Base-by-base conservation (phyloP, 1,140 invertebrate species). In the Diabrotica undecimpunctata region DNA sequence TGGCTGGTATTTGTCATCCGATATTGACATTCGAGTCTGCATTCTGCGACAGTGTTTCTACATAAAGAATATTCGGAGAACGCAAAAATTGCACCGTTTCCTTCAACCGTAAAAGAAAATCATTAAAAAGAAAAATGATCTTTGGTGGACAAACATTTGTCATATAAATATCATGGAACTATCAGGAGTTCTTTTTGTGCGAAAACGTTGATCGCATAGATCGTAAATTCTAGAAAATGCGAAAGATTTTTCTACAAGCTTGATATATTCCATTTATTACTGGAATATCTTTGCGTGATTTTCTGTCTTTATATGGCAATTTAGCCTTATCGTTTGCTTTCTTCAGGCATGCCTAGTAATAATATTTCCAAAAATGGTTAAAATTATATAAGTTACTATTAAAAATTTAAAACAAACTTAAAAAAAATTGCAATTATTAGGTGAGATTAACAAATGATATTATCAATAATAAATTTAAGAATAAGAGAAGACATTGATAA, bases 111-210 rank as follows among this genome's bases (percentile, higher is more conserved):
- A 12, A 25, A 57, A 39, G 55, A 7, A 57, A 57, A 57, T 57
- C 55, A 57, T 57, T 57, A 57, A 36, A 37, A 57, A 41, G 55
- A 57, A 57, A 57, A 57, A 57, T 38, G 37, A 57, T 57, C n/a
- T 36, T 8, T 35, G 55, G 36, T 6, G n/a, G 55, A 41, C 37
- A 57, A 7, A 0, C 55, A 57, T 57, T 57, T 41, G 25, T 38
- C 55, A 57, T 41, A 57, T 37, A 37, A 57, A 2, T 41, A 57
- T 41, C 55, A 57, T 37, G 36, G n/a, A 57, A 38, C 25, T 41
- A 37, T 57, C 8, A 57, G 55, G 37, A 57, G 25, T 57, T 57
- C 55, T 57, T 57, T 57, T 57, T 37, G 55, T 38, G 55, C n/a
- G 53, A 13, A 12, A 25, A n/a, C 55, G 55, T 12, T 37, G 10